phyloP scores from a whole-genome alignment of 2,113 vertebrate species.

The Chroicocephalus ridibundus region DNA sequence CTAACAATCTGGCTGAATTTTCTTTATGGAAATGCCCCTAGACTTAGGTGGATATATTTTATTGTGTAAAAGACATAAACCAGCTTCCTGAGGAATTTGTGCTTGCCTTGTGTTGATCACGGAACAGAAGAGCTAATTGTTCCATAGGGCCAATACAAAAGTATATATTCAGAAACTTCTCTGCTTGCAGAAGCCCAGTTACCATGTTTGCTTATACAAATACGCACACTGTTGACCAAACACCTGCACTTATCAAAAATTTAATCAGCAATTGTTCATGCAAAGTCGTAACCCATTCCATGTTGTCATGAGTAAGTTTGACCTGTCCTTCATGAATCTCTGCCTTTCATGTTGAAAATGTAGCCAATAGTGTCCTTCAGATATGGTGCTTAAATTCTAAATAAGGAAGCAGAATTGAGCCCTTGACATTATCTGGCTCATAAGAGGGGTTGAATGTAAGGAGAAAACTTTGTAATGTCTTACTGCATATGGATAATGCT shows the following conservation, averaged over 20 bases:
- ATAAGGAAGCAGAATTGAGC: too few relatives aligned
- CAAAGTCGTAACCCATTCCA: neutral
- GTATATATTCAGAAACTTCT: neutral
- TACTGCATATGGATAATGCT: too few relatives aligned
- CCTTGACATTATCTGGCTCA: neutral
- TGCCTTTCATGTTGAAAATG: neutral
- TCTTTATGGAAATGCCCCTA: neutral
- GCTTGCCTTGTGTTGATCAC: neutral
- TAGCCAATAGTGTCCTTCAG: neutral
- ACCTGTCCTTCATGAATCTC: neutral
- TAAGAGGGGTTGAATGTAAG: too few relatives aligned
- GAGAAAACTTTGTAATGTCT: too few relatives aligned
- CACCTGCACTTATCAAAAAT: neutral
- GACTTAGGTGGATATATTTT: neutral
- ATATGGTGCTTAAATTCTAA: neutral
- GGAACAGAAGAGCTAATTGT: neutral
- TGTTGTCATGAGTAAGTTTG: fast-evolving
- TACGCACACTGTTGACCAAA: neutral
- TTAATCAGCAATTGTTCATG: neutral
- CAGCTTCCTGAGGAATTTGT: neutral
- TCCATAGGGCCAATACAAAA: neutral
- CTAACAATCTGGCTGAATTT: neutral
- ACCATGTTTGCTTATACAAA: neutral
- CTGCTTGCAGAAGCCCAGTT: neutral
- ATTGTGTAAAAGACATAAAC: neutral